Conservation (phyloP, 2,888 invertebrate genomes). For the Nomada flava region DNA sequence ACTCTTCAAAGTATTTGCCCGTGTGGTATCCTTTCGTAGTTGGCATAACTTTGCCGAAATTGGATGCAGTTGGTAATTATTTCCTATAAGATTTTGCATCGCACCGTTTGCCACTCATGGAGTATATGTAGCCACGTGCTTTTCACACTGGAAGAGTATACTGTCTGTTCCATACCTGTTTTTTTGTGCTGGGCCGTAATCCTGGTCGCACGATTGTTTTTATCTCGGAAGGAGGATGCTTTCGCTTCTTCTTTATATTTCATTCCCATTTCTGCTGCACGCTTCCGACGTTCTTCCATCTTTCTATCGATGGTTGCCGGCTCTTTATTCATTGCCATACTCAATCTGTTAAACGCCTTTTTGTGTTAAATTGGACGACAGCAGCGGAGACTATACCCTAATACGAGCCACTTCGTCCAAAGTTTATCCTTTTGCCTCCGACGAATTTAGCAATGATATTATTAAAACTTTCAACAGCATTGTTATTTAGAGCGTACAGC, state of each 20-base stretch:
- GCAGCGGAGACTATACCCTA: slow-evolving; percentile 12
- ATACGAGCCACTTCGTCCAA: not conserved
- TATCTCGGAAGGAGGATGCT: not conserved
- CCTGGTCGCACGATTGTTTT: slow-evolving; percentile 15
- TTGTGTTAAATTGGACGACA: not conserved
- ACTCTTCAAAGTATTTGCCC: too few relatives aligned
- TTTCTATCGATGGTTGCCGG: not conserved
- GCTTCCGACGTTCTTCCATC: slow-evolving; percentile 3
- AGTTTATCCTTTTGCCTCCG: not conserved
- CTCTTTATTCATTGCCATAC: not conserved
- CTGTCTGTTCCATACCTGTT: not conserved
- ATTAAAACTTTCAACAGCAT: too few relatives aligned
- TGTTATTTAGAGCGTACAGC: too few relatives aligned
- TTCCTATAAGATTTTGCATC: not conserved
- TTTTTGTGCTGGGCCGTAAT: slow-evolving; percentile 16
- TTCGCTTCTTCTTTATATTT: slow-evolving; percentile 10
- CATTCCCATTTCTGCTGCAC: slow-evolving; percentile 1
- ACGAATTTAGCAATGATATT: too few relatives aligned
- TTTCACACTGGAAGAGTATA: slow-evolving; percentile 4
- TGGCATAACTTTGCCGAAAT: too few relatives aligned
- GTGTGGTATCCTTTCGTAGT: too few relatives aligned
- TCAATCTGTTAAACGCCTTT: slow-evolving; percentile 6
- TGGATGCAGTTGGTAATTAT: too few relatives aligned
- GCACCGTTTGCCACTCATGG: slow-evolving; percentile 6
- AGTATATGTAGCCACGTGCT: not conserved